Base-by-base conservation (phyloP, 1,140 invertebrate species). In the Solenopsis invicta region DNA sequence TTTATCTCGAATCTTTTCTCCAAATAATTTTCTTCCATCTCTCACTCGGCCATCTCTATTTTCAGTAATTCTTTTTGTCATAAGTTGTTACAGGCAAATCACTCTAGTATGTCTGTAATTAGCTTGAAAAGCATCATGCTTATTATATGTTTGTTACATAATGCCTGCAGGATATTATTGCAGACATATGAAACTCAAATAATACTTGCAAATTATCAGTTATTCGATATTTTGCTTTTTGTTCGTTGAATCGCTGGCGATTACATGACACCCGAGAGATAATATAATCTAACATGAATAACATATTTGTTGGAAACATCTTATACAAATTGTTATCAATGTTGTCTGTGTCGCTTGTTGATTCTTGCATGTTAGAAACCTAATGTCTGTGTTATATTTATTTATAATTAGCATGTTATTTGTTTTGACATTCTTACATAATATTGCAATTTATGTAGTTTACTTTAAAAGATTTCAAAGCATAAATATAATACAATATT, bases 221-320 rank as follows among this genome's bases (percentile, higher is more conserved):
- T 10, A 84, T 50, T 2, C 66, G 18, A 61, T 24, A 48, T 8
- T 74, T 4, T 34, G 8, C 29, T 50, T 72, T 75, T 81, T 24
- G 2, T 45, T 41, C 3, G 4, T n/a, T 78, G 24, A 69, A 71
- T 71, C 21, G 41, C 29, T 67, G 6, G 4, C 56, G 5, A 64
- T 77, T 77, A 45, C 10, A 10, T 29, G n/a, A n/a, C n/a, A n/a
- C n/a, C n/a, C 54, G 54, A 56, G 4, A 41, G 2, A 21, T 34
- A 48, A 61, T 48, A 21, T 37, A 29, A 45, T 66, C 24, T 34
- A 78, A 78, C 41, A 78, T 78, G 37, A 75, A 24, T 67, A 67
- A 78, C 12, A 34, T 66, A 16, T 50, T 24, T 66, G 2, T 66
- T 16, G 12, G 48, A n/a, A 48, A 66, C 6, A 34, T 18, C n/a